These are phyloP conservation scores for Scomber scombrus DNA, from an alignment of 2,113 vertebrate genomes.

Conservation along the genomic window DNA sequence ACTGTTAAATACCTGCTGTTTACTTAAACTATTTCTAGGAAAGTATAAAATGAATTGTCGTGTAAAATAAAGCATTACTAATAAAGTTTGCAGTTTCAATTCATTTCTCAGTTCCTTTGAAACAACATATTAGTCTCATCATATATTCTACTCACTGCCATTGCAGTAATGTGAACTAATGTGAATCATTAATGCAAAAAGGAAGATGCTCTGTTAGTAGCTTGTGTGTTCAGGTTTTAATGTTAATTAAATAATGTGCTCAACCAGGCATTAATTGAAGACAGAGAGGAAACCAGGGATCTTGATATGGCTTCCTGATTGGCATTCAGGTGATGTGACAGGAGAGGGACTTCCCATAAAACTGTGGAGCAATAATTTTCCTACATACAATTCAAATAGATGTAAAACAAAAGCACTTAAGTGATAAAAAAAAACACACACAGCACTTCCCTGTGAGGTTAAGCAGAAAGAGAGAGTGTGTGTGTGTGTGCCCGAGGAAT, in stretches of 20 bases:
- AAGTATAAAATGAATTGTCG: no score
- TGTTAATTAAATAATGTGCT: constrained; percentile 3
- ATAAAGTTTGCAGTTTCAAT: neutral
- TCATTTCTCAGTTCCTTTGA: neutral
- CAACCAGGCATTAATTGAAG: constrained; percentile 2
- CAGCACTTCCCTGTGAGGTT: constrained; percentile 6
- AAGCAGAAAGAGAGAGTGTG: constrained; percentile 14
- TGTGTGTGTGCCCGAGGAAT: constrained; percentile 19
- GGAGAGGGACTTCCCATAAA: constrained; percentile 2
- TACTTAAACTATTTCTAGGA: no score
- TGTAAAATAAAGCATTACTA: no score
- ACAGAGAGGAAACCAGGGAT: neutral
- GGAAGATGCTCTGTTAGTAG: neutral
- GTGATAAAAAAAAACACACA: neutral
- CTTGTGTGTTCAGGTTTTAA: neutral
- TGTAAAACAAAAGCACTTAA: constrained; percentile 29
- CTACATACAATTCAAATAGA: constrained; percentile 24
- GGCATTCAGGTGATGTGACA: constrained; percentile 16
- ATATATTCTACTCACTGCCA: constrained; percentile 18
- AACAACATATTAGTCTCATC: neutral
- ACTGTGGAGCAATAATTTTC: constrained; percentile 21
- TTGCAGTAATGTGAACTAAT: constrained; percentile 12
- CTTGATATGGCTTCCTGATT: neutral
- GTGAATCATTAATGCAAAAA: constrained; percentile 34
- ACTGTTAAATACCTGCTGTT: no score